phyloP scores from a whole-genome alignment of 2,797 vertebrate species.

The Sebastes taczanowskii region DNA sequence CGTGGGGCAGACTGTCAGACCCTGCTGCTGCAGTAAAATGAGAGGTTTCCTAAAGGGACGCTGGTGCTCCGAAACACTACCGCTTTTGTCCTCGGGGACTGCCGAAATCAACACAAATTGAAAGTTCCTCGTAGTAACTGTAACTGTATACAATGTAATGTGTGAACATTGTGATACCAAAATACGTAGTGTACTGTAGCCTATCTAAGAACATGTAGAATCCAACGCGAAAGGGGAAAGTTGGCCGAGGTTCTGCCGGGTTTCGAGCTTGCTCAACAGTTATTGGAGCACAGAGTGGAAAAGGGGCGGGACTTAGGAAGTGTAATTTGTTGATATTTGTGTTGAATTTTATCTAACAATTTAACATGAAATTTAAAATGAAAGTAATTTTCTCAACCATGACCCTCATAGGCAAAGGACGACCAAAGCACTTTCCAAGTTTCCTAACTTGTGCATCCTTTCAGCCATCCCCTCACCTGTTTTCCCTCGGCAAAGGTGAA shows the following conservation, averaged over 20 bases:
- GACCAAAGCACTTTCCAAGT: conserved; percentile 3
- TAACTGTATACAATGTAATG: not conserved
- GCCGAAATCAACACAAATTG: too few species aligned
- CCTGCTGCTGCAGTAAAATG: too few species aligned
- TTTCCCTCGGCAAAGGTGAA: conserved; percentile 49
- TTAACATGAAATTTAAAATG: not conserved
- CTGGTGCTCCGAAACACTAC: too few species aligned
- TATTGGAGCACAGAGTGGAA: not conserved
- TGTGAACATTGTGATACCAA: not conserved
- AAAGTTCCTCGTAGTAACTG: too few species aligned
- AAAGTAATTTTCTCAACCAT: conserved; percentile 2
- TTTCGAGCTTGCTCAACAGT: not conserved
- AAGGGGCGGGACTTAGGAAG: not conserved
- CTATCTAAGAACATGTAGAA: not conserved
- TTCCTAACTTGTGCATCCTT: conserved; percentile 37
- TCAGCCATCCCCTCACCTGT: conserved; percentile 17
- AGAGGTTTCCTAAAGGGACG: too few species aligned
- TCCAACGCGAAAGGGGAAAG: not conserved
- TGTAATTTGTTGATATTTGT: too few species aligned
- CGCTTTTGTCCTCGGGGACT: too few species aligned
- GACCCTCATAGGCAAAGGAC: conserved; percentile 8
- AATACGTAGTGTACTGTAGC: not conserved
- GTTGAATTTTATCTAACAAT: not conserved
- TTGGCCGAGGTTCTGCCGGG: too few species aligned
- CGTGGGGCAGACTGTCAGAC: too few species aligned